Conservation (phyloP, 2,797 vertebrate genomes). For the Chromobotia macracanthus region DNA sequence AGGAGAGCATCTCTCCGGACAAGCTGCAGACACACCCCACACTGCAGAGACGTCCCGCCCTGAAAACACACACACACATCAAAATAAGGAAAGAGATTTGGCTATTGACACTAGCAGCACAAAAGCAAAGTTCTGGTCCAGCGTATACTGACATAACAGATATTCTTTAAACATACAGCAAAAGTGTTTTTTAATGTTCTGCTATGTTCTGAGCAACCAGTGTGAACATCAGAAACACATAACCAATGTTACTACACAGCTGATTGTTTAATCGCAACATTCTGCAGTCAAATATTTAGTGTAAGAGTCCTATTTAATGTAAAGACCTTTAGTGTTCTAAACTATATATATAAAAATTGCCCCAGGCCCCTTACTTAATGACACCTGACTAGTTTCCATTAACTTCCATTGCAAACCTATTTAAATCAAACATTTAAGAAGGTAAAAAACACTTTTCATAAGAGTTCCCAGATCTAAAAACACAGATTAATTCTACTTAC, state of each 20-base stretch:
- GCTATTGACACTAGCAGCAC: neutral
- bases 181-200: neutral
- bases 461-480: neutral
- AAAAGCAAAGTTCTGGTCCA: neutral
- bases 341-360: too few relatives aligned
- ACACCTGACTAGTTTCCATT: too few relatives aligned
- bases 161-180: neutral
- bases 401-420: neutral
- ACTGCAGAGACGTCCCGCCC: slow-evolving; percentile 73
- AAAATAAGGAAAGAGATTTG: neutral
- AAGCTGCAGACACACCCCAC: slow-evolving; percentile 97
- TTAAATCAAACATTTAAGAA: neutral
- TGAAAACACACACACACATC: neutral
- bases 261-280: too few relatives aligned
- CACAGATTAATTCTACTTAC: slow-evolving; percentile 78
- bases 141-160: neutral
- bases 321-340: too few relatives aligned
- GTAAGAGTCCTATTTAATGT: too few relatives aligned
- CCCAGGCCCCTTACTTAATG: too few relatives aligned
- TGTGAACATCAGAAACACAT: neutral
- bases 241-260: too few relatives aligned
- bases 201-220: neutral
- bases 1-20: slow-evolving; percentile 93
- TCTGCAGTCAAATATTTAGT: too few relatives aligned
- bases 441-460: too few relatives aligned